Percentiles rank a stretch among this genome's conserved stretches.
phyloP scores from a whole-genome alignment of 2,888 invertebrate genomes.

The Idaea straminata region DNA sequence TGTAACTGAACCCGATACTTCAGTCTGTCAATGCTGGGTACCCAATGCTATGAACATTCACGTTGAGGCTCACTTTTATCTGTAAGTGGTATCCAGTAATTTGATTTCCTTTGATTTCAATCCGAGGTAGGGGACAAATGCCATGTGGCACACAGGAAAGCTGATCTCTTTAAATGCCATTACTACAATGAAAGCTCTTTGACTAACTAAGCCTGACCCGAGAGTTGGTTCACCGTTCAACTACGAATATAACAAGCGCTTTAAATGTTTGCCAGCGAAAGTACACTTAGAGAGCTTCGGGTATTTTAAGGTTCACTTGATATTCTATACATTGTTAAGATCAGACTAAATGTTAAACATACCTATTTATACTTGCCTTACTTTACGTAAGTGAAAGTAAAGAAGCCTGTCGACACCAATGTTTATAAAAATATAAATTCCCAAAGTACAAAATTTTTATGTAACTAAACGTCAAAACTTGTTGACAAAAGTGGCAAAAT shows the following conservation, averaged over 20 bases:
- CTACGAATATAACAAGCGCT: conserved; percentile 23
- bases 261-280: conserved; percentile 16
- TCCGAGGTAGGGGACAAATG: conserved; percentile 15
- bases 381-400: conserved; percentile 25
- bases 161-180: conserved; percentile 23
- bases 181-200: conserved; percentile 24
- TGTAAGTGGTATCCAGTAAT: background rate
- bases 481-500: conserved; percentile 20
- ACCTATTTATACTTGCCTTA: conserved; percentile 6
- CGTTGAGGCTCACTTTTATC: background rate
- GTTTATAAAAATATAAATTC: conserved; percentile 19
- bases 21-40: background rate
- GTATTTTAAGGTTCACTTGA: conserved; percentile 22
- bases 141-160: conserved; percentile 20
- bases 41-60: too few species aligned
- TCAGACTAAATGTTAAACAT: background rate
- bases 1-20: background rate
- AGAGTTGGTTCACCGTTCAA: conserved; percentile 20
- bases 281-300: conserved; percentile 14
- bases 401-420: conserved; percentile 25
- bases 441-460: conserved; percentile 15
- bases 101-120: background rate
- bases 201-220: conserved; percentile 25
- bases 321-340: conserved; percentile 21
- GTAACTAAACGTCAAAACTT: conserved; percentile 24